Conservation (phyloP, 2,797 vertebrate species). For the Pteronotus mesoamericanus region DNA sequence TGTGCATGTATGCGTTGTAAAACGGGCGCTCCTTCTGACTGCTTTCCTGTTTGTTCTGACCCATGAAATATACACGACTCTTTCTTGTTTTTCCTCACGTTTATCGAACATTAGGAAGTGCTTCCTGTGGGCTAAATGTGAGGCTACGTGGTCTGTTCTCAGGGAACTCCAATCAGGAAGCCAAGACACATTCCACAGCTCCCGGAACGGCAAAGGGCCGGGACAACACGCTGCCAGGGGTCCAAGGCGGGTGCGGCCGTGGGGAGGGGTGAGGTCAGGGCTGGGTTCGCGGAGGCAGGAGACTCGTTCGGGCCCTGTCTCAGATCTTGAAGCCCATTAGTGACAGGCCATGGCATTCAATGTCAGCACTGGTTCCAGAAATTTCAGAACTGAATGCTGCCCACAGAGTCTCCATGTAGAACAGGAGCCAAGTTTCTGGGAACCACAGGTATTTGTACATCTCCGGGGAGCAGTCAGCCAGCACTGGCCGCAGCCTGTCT, state of each 20-base stretch:
- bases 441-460: not conserved
- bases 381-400: not conserved
- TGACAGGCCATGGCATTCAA: not conserved
- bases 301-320: not conserved
- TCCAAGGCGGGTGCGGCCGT: not conserved
- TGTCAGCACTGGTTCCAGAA: not conserved
- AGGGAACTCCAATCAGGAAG: not conserved
- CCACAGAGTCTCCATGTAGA: not conserved
- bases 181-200: not conserved
- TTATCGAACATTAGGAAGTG: not conserved
- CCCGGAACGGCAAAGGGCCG: not conserved
- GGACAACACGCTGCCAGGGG: accelerated
- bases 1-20: not conserved
- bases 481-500: not conserved
- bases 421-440: not conserved
- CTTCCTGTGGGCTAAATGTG: not conserved
- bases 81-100: not conserved
- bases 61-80: not conserved
- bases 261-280: not conserved
- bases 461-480: not conserved
- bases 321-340: not conserved
- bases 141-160: not conserved
- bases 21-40: not conserved
- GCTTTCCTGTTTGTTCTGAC: not conserved
- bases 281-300: not conserved